phyloP scores from a whole-genome alignment of 2,797 vertebrate genomes.

The Urosaurus nigricauda region DNA sequence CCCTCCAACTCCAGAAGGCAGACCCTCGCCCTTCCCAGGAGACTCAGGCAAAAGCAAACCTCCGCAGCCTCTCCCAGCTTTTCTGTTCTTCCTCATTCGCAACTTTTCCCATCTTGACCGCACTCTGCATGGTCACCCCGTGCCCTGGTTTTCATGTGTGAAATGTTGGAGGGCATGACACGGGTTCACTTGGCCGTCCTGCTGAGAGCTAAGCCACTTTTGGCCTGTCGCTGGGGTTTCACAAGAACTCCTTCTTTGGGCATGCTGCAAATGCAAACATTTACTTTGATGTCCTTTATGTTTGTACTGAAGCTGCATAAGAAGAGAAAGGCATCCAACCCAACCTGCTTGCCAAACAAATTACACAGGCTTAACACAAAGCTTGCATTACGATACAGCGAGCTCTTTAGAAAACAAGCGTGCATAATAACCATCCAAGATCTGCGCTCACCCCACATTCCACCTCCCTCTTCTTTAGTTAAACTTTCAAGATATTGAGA shows the following conservation, averaged over 20 bases:
- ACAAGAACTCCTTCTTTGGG: conserved; percentile 69
- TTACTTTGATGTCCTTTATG: conserved; percentile 9
- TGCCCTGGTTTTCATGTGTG: too few species aligned
- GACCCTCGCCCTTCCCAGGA: too few species aligned
- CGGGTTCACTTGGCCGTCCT: too few species aligned
- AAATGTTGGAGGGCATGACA: too few species aligned
- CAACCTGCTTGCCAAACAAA: conserved; percentile 68
- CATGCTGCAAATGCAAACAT: conserved; percentile 24
- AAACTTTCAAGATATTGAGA: background rate
- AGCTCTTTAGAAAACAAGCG: background rate
- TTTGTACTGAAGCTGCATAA: background rate
- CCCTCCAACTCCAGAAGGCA: too few species aligned
- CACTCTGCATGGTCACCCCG: too few species aligned
- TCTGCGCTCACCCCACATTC: background rate
- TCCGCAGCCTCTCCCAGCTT: too few species aligned
- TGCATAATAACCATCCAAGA: background rate
- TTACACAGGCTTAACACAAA: conserved; percentile 54
- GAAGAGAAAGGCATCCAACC: conserved; percentile 48
- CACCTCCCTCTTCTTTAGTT: background rate
- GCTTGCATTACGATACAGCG: background rate
- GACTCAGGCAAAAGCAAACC: too few species aligned
- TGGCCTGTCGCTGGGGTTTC: background rate
- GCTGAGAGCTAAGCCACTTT: background rate
- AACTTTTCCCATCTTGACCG: too few species aligned
- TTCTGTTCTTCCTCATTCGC: too few species aligned